phyloP scores from a whole-genome alignment of 2,797 vertebrate genomes.

The Oceanodroma leucorhoa region DNA sequence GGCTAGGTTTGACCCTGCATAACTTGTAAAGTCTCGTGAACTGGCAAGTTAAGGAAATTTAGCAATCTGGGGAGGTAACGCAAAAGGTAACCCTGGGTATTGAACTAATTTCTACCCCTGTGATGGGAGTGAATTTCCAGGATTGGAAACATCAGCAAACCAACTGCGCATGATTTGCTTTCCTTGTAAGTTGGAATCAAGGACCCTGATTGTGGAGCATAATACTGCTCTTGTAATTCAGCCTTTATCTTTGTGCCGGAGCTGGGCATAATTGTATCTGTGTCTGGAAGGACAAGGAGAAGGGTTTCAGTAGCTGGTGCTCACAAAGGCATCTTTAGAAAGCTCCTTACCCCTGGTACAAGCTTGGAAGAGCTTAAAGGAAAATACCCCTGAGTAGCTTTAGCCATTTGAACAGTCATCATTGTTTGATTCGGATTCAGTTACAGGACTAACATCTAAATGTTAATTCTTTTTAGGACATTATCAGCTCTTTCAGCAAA shows the following conservation, averaged over 20 bases:
- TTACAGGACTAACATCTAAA: constrained; percentile 47
- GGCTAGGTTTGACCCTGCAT: background rate
- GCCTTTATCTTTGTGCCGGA: constrained; percentile 43
- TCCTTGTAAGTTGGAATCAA: constrained; percentile 20
- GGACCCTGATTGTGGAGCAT: constrained; percentile 41
- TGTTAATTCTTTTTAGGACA: constrained; percentile 47
- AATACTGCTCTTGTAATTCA: constrained; percentile 54
- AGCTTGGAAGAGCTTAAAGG: constrained; percentile 48
- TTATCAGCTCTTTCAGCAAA: constrained; percentile 47
- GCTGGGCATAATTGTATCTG: constrained; percentile 53
- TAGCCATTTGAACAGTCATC: constrained; percentile 35
- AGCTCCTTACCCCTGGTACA: constrained; percentile 29
- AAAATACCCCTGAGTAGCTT: constrained; percentile 50
- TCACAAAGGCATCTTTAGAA: constrained; percentile 65
- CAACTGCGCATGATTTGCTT: background rate
- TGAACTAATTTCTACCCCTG: background rate
- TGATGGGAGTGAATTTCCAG: background rate
- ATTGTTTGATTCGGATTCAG: constrained; percentile 39
- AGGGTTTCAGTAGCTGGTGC: constrained; percentile 37
- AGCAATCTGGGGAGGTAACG: background rate
- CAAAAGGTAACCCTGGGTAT: background rate
- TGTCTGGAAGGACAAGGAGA: constrained; percentile 46
- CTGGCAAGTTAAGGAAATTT: background rate
- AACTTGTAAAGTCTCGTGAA: background rate
- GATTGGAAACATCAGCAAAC: background rate